phyloP scores from a whole-genome alignment of 2,113 vertebrate genomes.

The Bujurquina vittata region DNA sequence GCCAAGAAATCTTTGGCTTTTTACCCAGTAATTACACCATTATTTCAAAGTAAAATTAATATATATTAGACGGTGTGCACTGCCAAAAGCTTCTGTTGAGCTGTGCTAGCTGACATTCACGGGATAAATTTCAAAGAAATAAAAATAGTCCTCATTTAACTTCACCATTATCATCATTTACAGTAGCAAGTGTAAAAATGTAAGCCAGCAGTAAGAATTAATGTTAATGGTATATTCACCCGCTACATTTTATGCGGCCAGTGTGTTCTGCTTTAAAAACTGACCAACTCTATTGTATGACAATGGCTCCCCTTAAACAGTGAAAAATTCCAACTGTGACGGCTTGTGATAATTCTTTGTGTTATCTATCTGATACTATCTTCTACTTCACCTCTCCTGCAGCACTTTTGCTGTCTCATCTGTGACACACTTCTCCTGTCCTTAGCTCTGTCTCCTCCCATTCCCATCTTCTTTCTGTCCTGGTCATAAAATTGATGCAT shows the following conservation, averaged over 20 bases:
- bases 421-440: background rate
- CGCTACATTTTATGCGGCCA: background rate
- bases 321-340: background rate
- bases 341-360: background rate
- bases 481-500: background rate
- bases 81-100: background rate
- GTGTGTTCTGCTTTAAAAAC: background rate
- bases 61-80: background rate
- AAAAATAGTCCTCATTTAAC: background rate
- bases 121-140: background rate
- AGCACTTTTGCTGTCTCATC: background rate
- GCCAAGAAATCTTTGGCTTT: rapidly evolving
- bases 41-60: background rate
- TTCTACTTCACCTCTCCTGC: background rate
- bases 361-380: background rate
- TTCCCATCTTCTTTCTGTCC: background rate
- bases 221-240: background rate
- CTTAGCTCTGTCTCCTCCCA: background rate
- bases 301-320: background rate
- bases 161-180: background rate
- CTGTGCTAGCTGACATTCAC: background rate
- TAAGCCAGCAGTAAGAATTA: background rate
- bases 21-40: background rate
- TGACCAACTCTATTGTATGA: background rate
- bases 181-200: background rate